Evolutionary conservation across 2,113 vertebrate species (phyloP), one percentile per base, ranked within the genome.

Genomic region (Lontra canadensis): DNA sequence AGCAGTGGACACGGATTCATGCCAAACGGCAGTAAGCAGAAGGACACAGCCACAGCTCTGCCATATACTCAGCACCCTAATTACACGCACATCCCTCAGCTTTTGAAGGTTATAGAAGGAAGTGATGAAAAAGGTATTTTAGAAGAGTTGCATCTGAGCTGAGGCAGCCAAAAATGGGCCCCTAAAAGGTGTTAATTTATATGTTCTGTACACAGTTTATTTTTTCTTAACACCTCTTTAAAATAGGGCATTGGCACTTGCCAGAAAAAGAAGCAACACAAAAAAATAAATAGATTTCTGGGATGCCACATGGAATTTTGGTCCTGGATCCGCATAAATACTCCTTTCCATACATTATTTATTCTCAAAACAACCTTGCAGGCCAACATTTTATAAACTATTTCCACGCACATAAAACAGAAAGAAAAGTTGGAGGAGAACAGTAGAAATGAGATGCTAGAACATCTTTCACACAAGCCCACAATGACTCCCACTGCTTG

Each of bases 151-250:
- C 55, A 31, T 94, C 47, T 96, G 44, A 92, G 85, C 86, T 44
- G 67, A 82, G 76, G n/a, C 65, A 88, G 21, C 49, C n/a, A 96
- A 94, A 90, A 90, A 88, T 81, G 79, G 52, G 76, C 20, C 11
- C 39, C 36, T 85, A 80, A 97, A 88, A 92, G 92, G 52, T 96
- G 71, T 73, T 88, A 49, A 92, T 59, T 97, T 95, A 96, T 63
- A 74, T 83, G 61, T 94, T 63, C 73, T 49, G 7, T 52, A 82
- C 20, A 52, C 87, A 88, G 26, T 69, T 87, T 80, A 44, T 84
- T 95, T 95, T 95, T 84, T 92, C 71, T 69, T 73, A 81, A 85
- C 44, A 78, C 55, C 42, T 90, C 42, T 95, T 96, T 89, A 73
- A 97, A 96, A 65, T 67, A 92, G 49, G 55, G 55, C 85, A 90